A percentile compares a stretch with the other conserved stretches of the same genome.
These are phyloP conservation scores for Ectemnius lituratus DNA, from an alignment of 2,888 invertebrate genomes.

Conservation along the genomic window DNA sequence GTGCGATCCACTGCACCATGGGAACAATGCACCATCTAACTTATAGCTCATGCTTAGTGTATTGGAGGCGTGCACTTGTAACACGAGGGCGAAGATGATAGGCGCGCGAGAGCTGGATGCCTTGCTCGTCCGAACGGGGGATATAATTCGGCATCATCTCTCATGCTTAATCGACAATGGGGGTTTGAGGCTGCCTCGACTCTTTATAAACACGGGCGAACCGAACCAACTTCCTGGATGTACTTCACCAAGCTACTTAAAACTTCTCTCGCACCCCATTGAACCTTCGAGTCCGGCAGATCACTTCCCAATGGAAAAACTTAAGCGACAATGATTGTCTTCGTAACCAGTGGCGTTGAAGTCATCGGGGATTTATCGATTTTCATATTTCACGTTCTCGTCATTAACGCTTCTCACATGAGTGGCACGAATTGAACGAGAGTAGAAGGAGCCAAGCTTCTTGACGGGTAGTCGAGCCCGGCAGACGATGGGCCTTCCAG, in stretches of 20 bases:
- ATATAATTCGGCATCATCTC: conserved; percentile 51
- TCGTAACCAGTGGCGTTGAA: neutral
- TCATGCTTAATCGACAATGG: conserved; percentile 48
- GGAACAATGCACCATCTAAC: conserved; percentile 60
- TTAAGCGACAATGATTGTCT: too few species aligned
- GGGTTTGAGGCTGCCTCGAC: neutral
- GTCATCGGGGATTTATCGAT: conserved; percentile 2
- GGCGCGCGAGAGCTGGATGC: conserved; percentile 46
- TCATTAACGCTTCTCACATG: neutral
- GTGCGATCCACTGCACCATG: conserved; percentile 49
- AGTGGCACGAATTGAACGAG: conserved; percentile 31
- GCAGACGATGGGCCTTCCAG: conserved; percentile 29
- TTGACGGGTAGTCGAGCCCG: neutral
- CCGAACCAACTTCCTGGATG: too few species aligned
- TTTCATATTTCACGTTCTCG: neutral
- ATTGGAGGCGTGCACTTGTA: conserved; percentile 37
- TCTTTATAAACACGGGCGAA: too few species aligned
- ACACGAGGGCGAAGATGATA: conserved; percentile 50
- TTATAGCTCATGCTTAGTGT: conserved; percentile 42
- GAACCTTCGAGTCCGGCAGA: neutral
- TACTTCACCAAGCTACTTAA: too few species aligned
- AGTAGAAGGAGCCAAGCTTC: neutral
- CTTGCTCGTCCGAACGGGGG: conserved; percentile 41
- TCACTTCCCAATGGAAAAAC: too few species aligned
- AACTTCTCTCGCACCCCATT: neutral